Conservation (phyloP, 2,113 vertebrate species). For the Puma concolor region DNA sequence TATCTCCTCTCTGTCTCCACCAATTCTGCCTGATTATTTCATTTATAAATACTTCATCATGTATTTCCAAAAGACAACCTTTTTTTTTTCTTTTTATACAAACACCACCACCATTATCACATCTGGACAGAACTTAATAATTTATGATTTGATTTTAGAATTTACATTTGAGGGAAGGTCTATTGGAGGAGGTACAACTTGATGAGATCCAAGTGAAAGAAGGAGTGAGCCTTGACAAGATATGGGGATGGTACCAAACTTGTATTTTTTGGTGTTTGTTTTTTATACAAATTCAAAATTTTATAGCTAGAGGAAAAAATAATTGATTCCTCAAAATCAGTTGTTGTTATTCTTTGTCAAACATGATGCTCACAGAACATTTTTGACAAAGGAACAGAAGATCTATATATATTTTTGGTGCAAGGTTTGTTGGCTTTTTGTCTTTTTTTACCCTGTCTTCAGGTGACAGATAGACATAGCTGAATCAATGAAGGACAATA, state of each 20-base stretch:
- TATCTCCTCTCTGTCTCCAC: background rate
- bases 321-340: background rate
- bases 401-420: slow-evolving; percentile 88
- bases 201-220: background rate
- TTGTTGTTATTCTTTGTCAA: background rate
- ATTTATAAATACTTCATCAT: background rate
- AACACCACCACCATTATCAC: background rate
- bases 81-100: background rate
- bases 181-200: background rate
- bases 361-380: slow-evolving; percentile 63
- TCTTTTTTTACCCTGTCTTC: background rate
- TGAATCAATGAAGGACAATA: slow-evolving; percentile 90
- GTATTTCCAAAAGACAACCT: background rate
- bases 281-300: slow-evolving; percentile 43
- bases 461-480: slow-evolving; percentile 72
- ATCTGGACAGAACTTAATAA: background rate
- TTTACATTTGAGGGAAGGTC: background rate
- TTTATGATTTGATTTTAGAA: background rate
- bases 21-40: background rate
- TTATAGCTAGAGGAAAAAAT: background rate
- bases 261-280: background rate
- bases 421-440: slow-evolving; percentile 80
- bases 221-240: background rate
- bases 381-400: slow-evolving; percentile 74
- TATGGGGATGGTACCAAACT: background rate